A percentile compares a stretch with the other conserved stretches of the same genome.
Evolutionary conservation across 2,888 invertebrate genomes (phyloP).

Genomic region (Hemistola chrysoprasaria): DNA sequence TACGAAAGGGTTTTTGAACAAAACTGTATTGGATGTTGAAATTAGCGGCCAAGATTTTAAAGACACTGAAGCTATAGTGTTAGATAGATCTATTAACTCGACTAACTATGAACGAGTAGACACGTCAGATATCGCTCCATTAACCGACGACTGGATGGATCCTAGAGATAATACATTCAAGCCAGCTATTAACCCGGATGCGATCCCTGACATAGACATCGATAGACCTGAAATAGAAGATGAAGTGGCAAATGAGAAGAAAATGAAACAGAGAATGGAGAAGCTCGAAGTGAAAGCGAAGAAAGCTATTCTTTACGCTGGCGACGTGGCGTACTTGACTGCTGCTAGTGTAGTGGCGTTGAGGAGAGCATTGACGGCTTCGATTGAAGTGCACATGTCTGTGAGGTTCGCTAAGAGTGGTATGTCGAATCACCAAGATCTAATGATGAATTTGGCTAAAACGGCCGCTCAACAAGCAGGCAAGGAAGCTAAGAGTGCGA

Average conservation of each 20-base stretch:
- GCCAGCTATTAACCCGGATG: constrained; percentile 54
- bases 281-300: constrained; percentile 70
- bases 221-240: constrained; percentile 65
- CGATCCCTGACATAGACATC: constrained; percentile 67
- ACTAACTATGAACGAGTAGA: constrained; percentile 50
- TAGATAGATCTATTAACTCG: constrained; percentile 57
- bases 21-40: constrained; percentile 64
- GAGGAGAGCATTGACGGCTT: constrained; percentile 71
- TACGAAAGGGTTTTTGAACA: constrained; percentile 67
- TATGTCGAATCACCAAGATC: constrained; percentile 71
- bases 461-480: constrained; percentile 77
- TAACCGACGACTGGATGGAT: constrained; percentile 66
- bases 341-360: constrained; percentile 75
- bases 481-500: constrained; percentile 72
- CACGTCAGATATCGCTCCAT: constrained; percentile 45
- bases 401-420: constrained; percentile 70
- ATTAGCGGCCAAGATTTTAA: constrained; percentile 44
- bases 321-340: constrained; percentile 73
- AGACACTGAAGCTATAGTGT: constrained; percentile 52
- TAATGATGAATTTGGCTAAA: constrained; percentile 77
- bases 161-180: constrained; percentile 54
- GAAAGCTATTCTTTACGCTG: constrained; percentile 74
- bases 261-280: constrained; percentile 62
- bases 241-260: constrained; percentile 55
- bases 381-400: constrained; percentile 76